phyloP scores from a whole-genome alignment of 2,888 invertebrate species.

The Acheta domesticus region DNA sequence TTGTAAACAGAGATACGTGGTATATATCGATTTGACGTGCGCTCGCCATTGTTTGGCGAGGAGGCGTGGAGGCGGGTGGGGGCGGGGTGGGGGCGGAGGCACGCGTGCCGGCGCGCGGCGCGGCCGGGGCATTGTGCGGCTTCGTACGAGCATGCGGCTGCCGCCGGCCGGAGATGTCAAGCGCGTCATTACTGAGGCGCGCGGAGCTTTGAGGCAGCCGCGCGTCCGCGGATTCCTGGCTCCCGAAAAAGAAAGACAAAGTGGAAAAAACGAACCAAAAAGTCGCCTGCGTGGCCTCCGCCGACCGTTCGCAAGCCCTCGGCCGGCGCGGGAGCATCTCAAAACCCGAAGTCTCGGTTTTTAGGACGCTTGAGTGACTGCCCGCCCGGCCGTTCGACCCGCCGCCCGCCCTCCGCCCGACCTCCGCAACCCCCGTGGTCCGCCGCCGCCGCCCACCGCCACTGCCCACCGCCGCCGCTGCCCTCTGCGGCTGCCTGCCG shows the following conservation, averaged over 20 bases:
- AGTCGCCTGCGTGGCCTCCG: neutral
- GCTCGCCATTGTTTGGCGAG: too few species aligned
- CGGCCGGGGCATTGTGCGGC: neutral
- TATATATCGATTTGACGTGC: too few species aligned
- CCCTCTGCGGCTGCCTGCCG: too few species aligned
- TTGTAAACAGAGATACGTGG: too few species aligned
- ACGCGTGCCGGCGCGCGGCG: neutral
- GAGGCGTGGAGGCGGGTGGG: too few species aligned
- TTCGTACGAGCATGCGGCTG: neutral
- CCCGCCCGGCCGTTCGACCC: neutral
- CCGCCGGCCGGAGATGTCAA: neutral
- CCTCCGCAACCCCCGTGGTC: too few species aligned
- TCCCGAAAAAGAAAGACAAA: slow-evolving; percentile 18
- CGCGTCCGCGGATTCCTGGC: neutral
- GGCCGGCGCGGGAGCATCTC: neutral
- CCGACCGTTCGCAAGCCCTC: neutral
- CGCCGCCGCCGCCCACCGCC: too few species aligned
- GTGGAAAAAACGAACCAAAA: slow-evolving; percentile 1
- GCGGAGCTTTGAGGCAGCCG: neutral
- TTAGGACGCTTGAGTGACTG: neutral
- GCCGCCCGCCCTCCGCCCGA: neutral
- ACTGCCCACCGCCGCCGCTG: too few species aligned
- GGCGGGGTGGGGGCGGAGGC: too few species aligned
- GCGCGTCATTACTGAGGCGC: slow-evolving; percentile 9
- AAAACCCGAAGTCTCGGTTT: slow-evolving; percentile 10